Conservation (phyloP, 2,113 vertebrate genomes). For the Dipodomys spectabilis region DNA sequence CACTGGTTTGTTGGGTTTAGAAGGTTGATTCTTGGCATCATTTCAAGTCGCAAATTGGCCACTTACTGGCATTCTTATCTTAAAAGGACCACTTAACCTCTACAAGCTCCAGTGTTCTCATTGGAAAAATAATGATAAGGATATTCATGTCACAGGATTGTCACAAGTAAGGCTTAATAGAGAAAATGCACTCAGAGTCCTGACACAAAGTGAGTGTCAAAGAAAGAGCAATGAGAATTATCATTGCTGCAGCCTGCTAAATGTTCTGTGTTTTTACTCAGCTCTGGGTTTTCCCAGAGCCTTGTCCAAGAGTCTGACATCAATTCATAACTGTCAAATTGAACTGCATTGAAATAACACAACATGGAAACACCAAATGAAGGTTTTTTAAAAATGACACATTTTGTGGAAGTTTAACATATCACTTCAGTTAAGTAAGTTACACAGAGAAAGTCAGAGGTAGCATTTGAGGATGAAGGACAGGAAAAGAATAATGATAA, state of each 20-base stretch:
- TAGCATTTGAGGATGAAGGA: not conserved
- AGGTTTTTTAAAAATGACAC: not conserved
- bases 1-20: not conserved
- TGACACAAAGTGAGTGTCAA: not conserved
- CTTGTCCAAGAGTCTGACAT: not conserved
- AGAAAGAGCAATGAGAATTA: not conserved
- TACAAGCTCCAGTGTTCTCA: not conserved
- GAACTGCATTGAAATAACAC: not conserved
- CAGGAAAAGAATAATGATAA: not conserved
- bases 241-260: fast-evolving
- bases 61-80: conserved; percentile 19
- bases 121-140: not conserved
- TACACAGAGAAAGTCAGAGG: not conserved
- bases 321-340: not conserved
- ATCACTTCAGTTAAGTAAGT: not conserved
- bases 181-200: not conserved
- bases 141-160: not conserved
- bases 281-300: not conserved
- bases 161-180: not conserved
- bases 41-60: not conserved
- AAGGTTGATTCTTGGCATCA: not conserved
- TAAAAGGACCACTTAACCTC: not conserved
- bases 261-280: not conserved
- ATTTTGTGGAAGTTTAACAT: not conserved
- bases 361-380: not conserved